Conservation (phyloP, 2,888 invertebrate species). For the Chrysotoxum bicinctum region DNA sequence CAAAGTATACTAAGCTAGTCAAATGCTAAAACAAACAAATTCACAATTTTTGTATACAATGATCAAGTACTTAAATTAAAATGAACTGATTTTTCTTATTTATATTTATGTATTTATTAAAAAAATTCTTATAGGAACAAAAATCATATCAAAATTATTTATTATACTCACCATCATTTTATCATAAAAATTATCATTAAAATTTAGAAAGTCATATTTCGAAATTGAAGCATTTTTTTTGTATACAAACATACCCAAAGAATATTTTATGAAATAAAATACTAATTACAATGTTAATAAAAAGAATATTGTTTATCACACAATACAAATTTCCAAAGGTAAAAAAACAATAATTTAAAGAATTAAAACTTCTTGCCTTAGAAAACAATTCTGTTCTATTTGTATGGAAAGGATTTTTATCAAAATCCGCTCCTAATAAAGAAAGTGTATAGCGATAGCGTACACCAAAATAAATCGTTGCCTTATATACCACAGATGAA, state of each 20-base stretch:
- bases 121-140: slow-evolving; percentile 2
- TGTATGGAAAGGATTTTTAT: neutral
- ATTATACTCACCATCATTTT: neutral
- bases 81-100: slow-evolving; percentile 48
- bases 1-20: slow-evolving; percentile 62
- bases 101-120: slow-evolving; percentile 30
- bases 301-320: neutral
- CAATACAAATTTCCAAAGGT: neutral
- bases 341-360: slow-evolving; percentile 24
- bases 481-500: slow-evolving; percentile 49
- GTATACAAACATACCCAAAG: slow-evolving; percentile 21
- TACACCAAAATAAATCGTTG: neutral
- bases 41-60: slow-evolving; percentile 21
- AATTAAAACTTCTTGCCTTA: slow-evolving; percentile 47
- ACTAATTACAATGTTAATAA: neutral
- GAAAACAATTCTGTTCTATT: slow-evolving; percentile 2
- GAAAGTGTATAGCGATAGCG: slow-evolving; percentile 33
- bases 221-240: slow-evolving; percentile 23
- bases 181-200: neutral
- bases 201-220: slow-evolving; percentile 8
- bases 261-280: neutral
- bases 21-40: slow-evolving; percentile 45
- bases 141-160: slow-evolving; percentile 17
- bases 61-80: slow-evolving; percentile 17
- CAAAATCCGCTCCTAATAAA: neutral